These are phyloP conservation scores for Brachionus plicatilis DNA, from an alignment of 1,140 invertebrate species.

Conservation along the genomic window DNA sequence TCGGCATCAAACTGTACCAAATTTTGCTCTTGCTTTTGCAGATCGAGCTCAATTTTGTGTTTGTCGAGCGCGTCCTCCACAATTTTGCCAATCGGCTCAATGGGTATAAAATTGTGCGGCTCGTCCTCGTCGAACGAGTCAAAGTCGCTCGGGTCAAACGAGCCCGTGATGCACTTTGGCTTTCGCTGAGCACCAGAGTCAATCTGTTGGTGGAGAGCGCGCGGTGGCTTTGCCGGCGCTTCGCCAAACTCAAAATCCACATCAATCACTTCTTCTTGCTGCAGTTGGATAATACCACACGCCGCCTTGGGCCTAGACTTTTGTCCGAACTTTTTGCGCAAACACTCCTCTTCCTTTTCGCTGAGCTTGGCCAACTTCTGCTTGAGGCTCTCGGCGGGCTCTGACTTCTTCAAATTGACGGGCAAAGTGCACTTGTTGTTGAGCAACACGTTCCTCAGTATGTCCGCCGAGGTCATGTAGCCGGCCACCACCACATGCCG, in stretches of 20 bases:
- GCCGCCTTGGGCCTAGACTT: not conserved
- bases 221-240: not conserved
- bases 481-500: slow-evolving; percentile 7
- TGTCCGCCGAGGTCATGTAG: slow-evolving; percentile 36
- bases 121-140: slow-evolving; percentile 37
- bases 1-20: slow-evolving; percentile 33
- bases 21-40: slow-evolving; percentile 1
- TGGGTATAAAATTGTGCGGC: not conserved
- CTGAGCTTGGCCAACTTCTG: not conserved
- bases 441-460: not conserved
- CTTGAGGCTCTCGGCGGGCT: not conserved
- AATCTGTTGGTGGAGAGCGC: not conserved
- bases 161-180: not conserved
- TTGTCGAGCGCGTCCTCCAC: not conserved
- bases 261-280: not conserved
- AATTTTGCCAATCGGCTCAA: not conserved
- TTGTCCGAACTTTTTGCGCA: not conserved
- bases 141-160: slow-evolving; percentile 27
- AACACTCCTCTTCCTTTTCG: slow-evolving; percentile 8
- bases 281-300: not conserved
- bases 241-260: not conserved
- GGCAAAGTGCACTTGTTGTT: not conserved
- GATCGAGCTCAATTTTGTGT: not conserved
- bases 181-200: not conserved
- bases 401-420: not conserved